phyloP scores from a whole-genome alignment of 2,888 invertebrate species.

The Scaptomyza polygonia region DNA sequence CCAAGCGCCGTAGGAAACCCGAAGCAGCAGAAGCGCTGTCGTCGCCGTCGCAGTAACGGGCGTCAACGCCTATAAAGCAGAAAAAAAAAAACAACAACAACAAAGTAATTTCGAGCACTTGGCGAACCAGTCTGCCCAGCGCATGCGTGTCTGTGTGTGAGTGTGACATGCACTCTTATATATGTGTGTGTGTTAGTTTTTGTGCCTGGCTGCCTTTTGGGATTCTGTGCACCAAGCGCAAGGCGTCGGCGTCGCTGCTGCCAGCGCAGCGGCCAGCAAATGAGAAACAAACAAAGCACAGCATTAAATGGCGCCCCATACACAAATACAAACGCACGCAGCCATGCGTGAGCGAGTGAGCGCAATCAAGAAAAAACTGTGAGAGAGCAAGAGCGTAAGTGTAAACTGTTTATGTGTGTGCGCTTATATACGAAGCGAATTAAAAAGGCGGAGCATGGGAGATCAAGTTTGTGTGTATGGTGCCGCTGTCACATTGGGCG shows the following conservation, averaged over 20 bases:
- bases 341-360: constrained; percentile 48
- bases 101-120: constrained; percentile 47
- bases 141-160: constrained; percentile 56
- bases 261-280: constrained; percentile 52
- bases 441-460: constrained; percentile 82
- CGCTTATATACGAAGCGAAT: constrained; percentile 45
- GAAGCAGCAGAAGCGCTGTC: constrained; percentile 39
- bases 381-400: constrained; percentile 45
- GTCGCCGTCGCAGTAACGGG: constrained; percentile 49
- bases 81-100: constrained; percentile 11
- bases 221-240: constrained; percentile 62
- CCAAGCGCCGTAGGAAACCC: constrained; percentile 67
- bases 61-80: constrained; percentile 59
- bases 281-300: constrained; percentile 66
- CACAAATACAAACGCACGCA: constrained; percentile 48
- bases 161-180: constrained; percentile 2
- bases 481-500: constrained; percentile 50
- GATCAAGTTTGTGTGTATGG: constrained; percentile 34
- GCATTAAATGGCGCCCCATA: constrained; percentile 82
- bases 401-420: not conserved
- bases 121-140: constrained; percentile 66
- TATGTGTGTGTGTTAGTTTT: constrained; percentile 8
- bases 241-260: constrained; percentile 49
- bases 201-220: constrained; percentile 57
- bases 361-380: constrained; percentile 36